A percentile compares a stretch with the other conserved stretches of the same genome.
These are phyloP conservation scores for Megaustenia siamemsis DNA, from an alignment of 2,888 invertebrate species.

Conservation along the genomic window DNA sequence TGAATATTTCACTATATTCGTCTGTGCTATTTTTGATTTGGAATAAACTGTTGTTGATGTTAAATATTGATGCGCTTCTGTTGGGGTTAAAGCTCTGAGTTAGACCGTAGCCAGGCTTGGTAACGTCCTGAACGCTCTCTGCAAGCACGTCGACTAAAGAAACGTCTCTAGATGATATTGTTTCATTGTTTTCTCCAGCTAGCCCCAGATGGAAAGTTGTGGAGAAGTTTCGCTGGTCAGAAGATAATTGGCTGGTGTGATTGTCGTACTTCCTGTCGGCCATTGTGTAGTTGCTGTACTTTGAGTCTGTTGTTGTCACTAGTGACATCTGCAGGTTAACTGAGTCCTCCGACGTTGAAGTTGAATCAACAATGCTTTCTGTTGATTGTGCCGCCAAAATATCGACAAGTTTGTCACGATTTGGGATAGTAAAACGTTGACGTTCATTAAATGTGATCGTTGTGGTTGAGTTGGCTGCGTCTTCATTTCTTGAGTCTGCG, in stretches of 20 bases:
- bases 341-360: neutral
- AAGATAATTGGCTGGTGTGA: no score
- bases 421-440: neutral
- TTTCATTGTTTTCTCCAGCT: neutral
- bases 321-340: neutral
- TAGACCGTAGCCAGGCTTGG: neutral
- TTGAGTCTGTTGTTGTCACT: neutral
- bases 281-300: neutral
- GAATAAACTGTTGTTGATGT: neutral
- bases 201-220: no score
- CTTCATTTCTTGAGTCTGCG: neutral
- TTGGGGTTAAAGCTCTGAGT: neutral
- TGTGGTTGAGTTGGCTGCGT: neutral
- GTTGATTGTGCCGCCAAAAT: neutral
- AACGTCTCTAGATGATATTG: no score
- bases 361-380: neutral
- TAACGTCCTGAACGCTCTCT: neutral
- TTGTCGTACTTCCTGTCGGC: no score
- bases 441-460: neutral
- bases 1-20: neutral
- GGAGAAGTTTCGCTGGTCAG: neutral
- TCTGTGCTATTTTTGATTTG: neutral
- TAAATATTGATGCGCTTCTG: neutral
- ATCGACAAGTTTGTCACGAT: neutral
- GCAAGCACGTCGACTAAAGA: neutral